These are phyloP conservation scores for Apteryx owenii DNA, from an alignment of 2,113 vertebrate species.

Conservation along the genomic window DNA sequence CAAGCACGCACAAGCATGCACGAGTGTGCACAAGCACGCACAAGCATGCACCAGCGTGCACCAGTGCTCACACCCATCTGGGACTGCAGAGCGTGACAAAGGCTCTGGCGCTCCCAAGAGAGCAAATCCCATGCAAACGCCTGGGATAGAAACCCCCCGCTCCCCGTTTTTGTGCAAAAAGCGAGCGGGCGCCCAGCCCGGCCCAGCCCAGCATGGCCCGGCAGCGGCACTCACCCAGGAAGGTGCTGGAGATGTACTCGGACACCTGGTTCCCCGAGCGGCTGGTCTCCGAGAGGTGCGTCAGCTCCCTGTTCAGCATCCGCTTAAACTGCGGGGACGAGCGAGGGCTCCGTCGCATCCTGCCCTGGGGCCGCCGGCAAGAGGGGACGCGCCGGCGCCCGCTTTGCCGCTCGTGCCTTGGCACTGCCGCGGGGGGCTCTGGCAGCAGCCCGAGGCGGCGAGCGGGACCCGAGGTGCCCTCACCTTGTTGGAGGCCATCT, in stretches of 20 bases:
- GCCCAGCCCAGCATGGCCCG: neutral
- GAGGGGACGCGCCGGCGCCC: neutral
- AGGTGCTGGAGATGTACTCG: conserved; percentile 91
- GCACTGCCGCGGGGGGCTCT: neutral
- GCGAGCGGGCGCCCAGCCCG: accelerated
- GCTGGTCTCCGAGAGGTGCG: conserved; percentile 92
- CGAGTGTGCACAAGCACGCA: no score
- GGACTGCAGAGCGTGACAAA: neutral
- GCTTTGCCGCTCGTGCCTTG: neutral
- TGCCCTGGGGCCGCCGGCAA: no score
- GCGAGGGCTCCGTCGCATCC: neutral
- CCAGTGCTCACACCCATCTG: neutral
- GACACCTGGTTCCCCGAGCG: conserved; percentile 95
- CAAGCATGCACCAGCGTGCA: neutral
- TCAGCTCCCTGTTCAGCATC: conserved; percentile 93
- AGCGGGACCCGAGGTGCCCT: neutral
- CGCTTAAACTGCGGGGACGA: conserved; percentile 85
- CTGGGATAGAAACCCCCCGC: accelerated
- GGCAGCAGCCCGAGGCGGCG: neutral
- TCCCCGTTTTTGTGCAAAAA: neutral
- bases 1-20: no score
- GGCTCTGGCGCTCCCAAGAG: neutral
- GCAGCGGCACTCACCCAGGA: conserved; percentile 80
- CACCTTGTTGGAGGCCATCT: conserved; percentile 85
- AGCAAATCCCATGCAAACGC: neutral